A percentile compares a stretch with the other conserved stretches of the same genome.
These are phyloP conservation scores for Lithophane leautieri DNA, from an alignment of 2,888 invertebrate genomes.

Conservation along the genomic window DNA sequence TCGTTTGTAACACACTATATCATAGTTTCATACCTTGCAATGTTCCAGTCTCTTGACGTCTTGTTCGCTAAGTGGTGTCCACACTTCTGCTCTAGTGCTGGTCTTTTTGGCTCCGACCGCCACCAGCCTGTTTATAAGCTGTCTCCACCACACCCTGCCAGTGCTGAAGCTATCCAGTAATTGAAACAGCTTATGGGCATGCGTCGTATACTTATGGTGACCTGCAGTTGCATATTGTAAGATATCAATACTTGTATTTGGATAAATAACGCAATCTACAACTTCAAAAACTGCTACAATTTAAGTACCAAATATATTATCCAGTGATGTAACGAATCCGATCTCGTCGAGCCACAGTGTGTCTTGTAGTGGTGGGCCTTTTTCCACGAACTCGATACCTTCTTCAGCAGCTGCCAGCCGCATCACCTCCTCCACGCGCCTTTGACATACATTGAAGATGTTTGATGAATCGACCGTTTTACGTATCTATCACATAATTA, in stretches of 20 bases:
- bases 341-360: constrained; percentile 79
- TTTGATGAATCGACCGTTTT: no score
- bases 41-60: constrained; percentile 74
- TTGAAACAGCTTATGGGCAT: constrained; percentile 82
- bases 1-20: neutral
- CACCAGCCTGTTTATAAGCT: constrained; percentile 79
- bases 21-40: constrained; percentile 78
- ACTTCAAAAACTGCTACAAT: neutral
- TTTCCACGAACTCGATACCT: constrained; percentile 80
- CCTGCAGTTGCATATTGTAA: constrained; percentile 69
- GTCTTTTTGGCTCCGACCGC: constrained; percentile 78
- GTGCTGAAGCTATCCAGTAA: constrained; percentile 80
- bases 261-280: neutral
- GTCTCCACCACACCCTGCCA: constrained; percentile 85
- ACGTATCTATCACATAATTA: no score
- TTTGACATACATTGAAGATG: constrained; percentile 61
- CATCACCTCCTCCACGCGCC: constrained; percentile 84
- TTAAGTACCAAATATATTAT: constrained; percentile 81
- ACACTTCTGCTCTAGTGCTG: constrained; percentile 76
- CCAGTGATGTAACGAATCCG: constrained; percentile 78
- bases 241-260: neutral
- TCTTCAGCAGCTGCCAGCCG: constrained; percentile 83
- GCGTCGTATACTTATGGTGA: constrained; percentile 80
- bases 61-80: constrained; percentile 70
- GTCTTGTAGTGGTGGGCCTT: constrained; percentile 65